Evolutionary conservation across 2,888 invertebrate species (phyloP), one percentile per base, ranked within the genome.

Genomic region (Pilophorus perplexus): DNA sequence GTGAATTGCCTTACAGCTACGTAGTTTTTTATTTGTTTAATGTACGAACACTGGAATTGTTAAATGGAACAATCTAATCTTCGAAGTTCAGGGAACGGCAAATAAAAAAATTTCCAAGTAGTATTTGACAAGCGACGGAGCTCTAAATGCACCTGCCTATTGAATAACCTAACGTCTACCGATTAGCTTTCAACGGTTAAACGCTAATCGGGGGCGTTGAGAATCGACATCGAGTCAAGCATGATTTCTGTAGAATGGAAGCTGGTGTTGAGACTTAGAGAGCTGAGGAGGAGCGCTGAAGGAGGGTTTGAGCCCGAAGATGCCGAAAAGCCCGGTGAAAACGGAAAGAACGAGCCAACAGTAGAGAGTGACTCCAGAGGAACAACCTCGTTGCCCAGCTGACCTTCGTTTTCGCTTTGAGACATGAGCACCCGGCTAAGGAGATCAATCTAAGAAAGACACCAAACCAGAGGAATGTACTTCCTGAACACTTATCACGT

Each of bases 191-290:
- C n/a, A n/a, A n/a, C n/a, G n/a, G n/a, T n/a, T n/a, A 5, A 25
- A 52, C 6, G 16, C 16, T 66, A 69, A 62, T 87, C 87, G 10
- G 85, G 84, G 48, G 84, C 85, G 72, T 86, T 87, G 50, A 87
- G 78, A 60, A 87, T 78, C 18, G 86, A 87, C 74, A 86, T 86
- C 2, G 87, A 83, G 76, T 88, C 88, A 67, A 86, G 77, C 59
- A 85, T 79, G 71, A 82, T 84, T 64, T 82, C 83, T 28, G 83
- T 81, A 73, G 83, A 83, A 46, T 86, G 79, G 70, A 85, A 80
- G 67, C 84, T 83, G 68, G 80, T 81, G 74, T 85, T 85, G 72
- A 83, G 74, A 12, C 78, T 75, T 16, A 78, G 72, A 33, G 77
- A 75, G 52, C 80, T 81, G 75, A 73, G 76, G 65, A 78, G 79